Evolutionary conservation across 2,888 invertebrate genomes (phyloP).

Genomic region (Brachycybe producta): DNA sequence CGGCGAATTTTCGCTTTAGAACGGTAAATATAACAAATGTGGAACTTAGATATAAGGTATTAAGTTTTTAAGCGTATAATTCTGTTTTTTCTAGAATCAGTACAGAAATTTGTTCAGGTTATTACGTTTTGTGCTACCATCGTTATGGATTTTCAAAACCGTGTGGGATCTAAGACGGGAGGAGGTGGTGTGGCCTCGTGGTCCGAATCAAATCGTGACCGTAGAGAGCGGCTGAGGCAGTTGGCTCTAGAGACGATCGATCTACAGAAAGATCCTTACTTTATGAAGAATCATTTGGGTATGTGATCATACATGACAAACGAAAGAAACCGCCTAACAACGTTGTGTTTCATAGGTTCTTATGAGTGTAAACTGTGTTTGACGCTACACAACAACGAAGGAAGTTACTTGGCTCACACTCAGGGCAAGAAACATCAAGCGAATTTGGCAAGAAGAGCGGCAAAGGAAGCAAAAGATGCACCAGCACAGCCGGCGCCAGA

Average conservation of each 20-base stretch:
- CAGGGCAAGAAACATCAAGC: slow-evolving; percentile 99
- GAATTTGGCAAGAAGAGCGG: slow-evolving; percentile 90
- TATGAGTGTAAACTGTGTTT: slow-evolving; percentile 98
- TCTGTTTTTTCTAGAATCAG: too few relatives aligned
- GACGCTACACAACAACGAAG: slow-evolving; percentile 97
- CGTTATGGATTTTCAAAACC: slow-evolving; percentile 99
- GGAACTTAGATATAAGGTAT: too few relatives aligned
- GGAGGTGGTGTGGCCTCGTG: slow-evolving; percentile 97
- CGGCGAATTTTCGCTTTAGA: too few relatives aligned
- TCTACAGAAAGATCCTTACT: slow-evolving; percentile 98
- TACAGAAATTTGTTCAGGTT: too few relatives aligned
- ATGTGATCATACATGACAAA: slow-evolving; percentile 20
- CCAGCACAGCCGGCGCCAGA: slow-evolving; percentile 85
- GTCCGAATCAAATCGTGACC: slow-evolving; percentile 94
- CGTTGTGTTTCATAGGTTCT: slow-evolving; percentile 46
- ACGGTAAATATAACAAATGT: too few relatives aligned
- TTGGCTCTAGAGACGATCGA: slow-evolving; percentile 97
- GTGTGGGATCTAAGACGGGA: slow-evolving; percentile 98
- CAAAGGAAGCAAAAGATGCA: slow-evolving; percentile 95
- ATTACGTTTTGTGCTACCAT: too few relatives aligned
- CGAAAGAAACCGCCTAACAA: neutral
- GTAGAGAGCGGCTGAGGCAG: slow-evolving; percentile 86
- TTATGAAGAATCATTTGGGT: slow-evolving; percentile 99
- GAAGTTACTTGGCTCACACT: slow-evolving; percentile 96
- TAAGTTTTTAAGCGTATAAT: too few relatives aligned